These are phyloP conservation scores for Stichopus chloronotus DNA, from an alignment of 35 echinoderm and acorn worm species.

Conservation along the genomic window DNA sequence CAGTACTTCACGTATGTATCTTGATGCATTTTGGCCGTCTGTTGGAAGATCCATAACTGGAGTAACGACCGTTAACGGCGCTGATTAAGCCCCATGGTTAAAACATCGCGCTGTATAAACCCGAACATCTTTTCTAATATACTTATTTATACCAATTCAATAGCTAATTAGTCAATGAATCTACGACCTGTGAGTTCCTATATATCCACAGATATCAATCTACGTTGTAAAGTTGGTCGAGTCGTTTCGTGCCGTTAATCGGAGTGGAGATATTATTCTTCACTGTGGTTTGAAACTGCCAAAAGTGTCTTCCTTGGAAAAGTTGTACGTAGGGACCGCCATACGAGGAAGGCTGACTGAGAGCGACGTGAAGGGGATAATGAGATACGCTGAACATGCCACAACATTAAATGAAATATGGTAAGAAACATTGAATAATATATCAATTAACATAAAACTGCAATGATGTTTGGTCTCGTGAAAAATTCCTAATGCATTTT, in stretches of 20 bases:
- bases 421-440: slow-evolving; percentile 16
- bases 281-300: slow-evolving; percentile 38
- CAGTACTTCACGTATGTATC: not conserved
- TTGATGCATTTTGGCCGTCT: slow-evolving; percentile 34
- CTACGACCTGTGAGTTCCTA: not conserved
- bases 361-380: slow-evolving; percentile 38
- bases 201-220: slow-evolving; percentile 18
- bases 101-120: slow-evolving; percentile 4
- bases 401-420: slow-evolving; percentile 33
- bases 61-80: not conserved
- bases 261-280: slow-evolving; percentile 28
- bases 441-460: slow-evolving; percentile 13
- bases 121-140: not conserved
- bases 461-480: not conserved
- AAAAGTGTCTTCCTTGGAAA: slow-evolving; percentile 33
- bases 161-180: not conserved
- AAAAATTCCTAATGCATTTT: slow-evolving; percentile 2
- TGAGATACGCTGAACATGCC: slow-evolving; percentile 39
- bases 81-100: not conserved
- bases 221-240: slow-evolving; percentile 15
- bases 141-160: slow-evolving; percentile 17
- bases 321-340: slow-evolving; percentile 6
- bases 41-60: not conserved
- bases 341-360: slow-evolving; percentile 30
- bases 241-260: not conserved